A percentile compares a stretch with the other conserved stretches of the same genome.
These are phyloP conservation scores for Morone chrysops DNA, from an alignment of 2,113 vertebrate genomes.

Conservation along the genomic window DNA sequence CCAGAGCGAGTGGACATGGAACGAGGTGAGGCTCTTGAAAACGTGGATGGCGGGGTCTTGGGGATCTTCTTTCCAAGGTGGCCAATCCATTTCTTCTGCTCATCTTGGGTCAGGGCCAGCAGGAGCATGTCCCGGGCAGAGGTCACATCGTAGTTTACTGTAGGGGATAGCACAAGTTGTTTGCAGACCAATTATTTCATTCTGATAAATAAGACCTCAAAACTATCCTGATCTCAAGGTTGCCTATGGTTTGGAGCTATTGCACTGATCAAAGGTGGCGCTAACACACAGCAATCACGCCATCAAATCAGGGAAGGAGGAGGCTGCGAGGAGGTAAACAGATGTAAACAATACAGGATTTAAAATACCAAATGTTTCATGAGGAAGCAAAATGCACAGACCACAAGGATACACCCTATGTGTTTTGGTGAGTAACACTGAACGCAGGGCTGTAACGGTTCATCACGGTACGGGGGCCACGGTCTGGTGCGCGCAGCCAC, in stretches of 20 bases:
- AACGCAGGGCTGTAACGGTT: background rate
- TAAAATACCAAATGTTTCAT: background rate
- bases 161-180: background rate
- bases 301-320: too few relatives aligned
- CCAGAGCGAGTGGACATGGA: slow-evolving; percentile 93
- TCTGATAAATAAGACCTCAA: background rate
- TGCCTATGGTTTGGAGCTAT: too few relatives aligned
- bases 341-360: background rate
- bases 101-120: slow-evolving; percentile 94
- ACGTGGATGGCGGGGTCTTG: slow-evolving; percentile 93
- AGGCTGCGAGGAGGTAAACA: background rate
- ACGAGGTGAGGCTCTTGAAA: slow-evolving; percentile 94
- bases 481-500: too few relatives aligned
- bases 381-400: too few relatives aligned
- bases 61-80: slow-evolving; percentile 99
- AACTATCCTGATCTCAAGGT: background rate
- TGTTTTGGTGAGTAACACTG: too few relatives aligned
- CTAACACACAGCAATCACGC: too few relatives aligned
- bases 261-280: too few relatives aligned
- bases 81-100: slow-evolving; percentile 99
- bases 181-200: slow-evolving; percentile 5
- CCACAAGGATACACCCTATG: too few relatives aligned
- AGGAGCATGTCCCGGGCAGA: slow-evolving; percentile 97
- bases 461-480: too few relatives aligned
- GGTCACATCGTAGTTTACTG: slow-evolving; percentile 98